A percentile compares a stretch with the other conserved stretches of the same genome.
These are phyloP conservation scores for Ornithoptera priamus DNA, from an alignment of 2,888 invertebrate species.

Conservation along the genomic window DNA sequence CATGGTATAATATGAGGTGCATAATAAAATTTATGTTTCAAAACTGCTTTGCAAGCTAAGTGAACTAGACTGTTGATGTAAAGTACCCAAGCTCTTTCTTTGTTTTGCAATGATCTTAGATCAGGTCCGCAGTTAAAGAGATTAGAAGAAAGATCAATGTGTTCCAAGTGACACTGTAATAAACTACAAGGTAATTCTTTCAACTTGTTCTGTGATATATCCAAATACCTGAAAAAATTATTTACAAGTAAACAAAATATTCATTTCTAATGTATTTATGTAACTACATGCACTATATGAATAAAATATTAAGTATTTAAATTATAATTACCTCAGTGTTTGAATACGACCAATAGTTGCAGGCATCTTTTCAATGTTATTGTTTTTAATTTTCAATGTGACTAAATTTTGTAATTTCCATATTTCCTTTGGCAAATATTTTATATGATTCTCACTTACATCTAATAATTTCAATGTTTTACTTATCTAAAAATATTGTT, in stretches of 20 bases:
- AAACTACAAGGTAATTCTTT: constrained; percentile 81
- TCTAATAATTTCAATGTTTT: constrained; percentile 81
- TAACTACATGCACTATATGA: not conserved
- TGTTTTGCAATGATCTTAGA: constrained; percentile 28
- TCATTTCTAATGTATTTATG: not conserved
- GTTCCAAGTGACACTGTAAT: constrained; percentile 73
- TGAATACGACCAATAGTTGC: constrained; percentile 82
- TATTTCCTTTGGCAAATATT: constrained; percentile 81
- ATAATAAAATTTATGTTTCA: constrained; percentile 77
- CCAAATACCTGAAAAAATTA: constrained; percentile 71
- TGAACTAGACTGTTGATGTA: constrained; percentile 77
- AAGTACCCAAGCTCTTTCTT: constrained; percentile 55
- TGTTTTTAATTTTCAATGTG: constrained; percentile 83
- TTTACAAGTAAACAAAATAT: not conserved
- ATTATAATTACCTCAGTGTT: constrained; percentile 63
- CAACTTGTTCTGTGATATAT: constrained; percentile 78
- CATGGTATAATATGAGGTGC: constrained; percentile 79
- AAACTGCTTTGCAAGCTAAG: constrained; percentile 73
- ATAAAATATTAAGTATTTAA: not conserved
- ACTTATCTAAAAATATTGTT: constrained; percentile 56
- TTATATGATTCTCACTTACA: constrained; percentile 81
- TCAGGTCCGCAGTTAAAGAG: constrained; percentile 56
- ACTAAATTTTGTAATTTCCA: constrained; percentile 82
- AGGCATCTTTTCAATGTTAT: constrained; percentile 81
- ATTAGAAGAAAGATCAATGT: constrained; percentile 81